These are phyloP conservation scores for Holothuria scabra DNA, from an alignment of 53 echinoderm and acorn worm genomes.

Conservation along the genomic window DNA sequence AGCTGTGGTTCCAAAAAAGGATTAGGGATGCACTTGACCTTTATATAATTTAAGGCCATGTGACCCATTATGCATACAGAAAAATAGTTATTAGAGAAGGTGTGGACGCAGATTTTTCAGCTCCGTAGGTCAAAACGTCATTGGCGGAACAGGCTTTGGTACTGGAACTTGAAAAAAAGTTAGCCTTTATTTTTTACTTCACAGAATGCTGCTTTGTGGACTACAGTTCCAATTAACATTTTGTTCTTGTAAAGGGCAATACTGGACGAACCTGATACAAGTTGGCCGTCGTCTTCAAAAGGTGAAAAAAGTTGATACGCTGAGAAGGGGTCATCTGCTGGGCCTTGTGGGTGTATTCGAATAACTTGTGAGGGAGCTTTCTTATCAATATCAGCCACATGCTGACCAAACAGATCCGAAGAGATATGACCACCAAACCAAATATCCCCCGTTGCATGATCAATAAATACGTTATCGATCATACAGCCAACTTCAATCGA, in stretches of 20 bases:
- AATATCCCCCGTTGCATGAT: conserved; percentile 63
- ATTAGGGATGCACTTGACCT: too few relatives aligned
- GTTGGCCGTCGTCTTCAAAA: conserved; percentile 26
- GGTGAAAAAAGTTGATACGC: conserved; percentile 14
- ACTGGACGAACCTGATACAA: conserved; percentile 19
- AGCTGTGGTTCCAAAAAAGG: too few relatives aligned
- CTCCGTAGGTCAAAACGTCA: too few relatives aligned
- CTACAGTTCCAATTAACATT: conserved; percentile 17
- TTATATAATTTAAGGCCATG: too few relatives aligned
- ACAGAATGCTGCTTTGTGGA: conserved; percentile 27
- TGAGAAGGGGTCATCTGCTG: conserved; percentile 2
- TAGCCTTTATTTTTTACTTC: neutral
- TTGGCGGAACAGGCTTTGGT: too few relatives aligned
- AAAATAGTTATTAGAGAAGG: too few relatives aligned
- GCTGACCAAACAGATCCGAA: conserved; percentile 10
- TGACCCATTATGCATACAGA: too few relatives aligned
- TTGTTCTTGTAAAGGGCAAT: conserved; percentile 17
- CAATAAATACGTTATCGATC: conserved; percentile 61
- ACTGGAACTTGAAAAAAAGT: too few relatives aligned
- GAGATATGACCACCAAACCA: conserved; percentile 62
- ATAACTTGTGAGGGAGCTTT: conserved; percentile 63
- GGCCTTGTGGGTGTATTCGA: conserved; percentile 22
- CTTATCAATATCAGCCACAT: conserved; percentile 49
- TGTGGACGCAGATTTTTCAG: too few relatives aligned
- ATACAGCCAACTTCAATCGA: conserved; percentile 49